Evolutionary conservation across 2,888 invertebrate species (phyloP), one percentile per base, ranked within the genome.

Genomic region (Calameuta idolon): DNA sequence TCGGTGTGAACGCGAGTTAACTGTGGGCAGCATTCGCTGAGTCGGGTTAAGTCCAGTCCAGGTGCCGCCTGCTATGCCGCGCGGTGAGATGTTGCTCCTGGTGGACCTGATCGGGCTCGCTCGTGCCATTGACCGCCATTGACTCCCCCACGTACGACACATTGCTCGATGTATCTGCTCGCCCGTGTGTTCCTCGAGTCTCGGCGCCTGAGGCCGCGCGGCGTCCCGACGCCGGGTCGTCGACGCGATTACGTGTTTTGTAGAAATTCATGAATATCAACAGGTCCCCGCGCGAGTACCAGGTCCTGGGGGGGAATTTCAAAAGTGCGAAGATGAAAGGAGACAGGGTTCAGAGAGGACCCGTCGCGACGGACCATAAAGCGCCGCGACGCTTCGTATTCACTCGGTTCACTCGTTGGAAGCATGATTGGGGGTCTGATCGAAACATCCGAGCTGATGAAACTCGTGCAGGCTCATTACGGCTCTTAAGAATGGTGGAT

Each of bases 41-140:
- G 84, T 79, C 83, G 85, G 85, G 87, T 84, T 84, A 81, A 85
- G 85, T 87, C 87, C 85, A 84, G 85, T 86, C 87, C 85, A 85
- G 86, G 88, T 86, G 87, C 85, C 84, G 83, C 84, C 86, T 83
- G 87, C 87, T 86, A 86, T 82, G 86, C 84, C 86, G 86, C 83
- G 82, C 85, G 86, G 87, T 85, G 87, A 88, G 87, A 88, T 85
- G 87, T 86, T 86, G 88, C 88, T 87, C 83, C 86, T 79, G 85
- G 85, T 86, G 87, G 87, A 89, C 87, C 88, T 87, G 89, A 89
- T 90, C 90, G 86, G 84, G 85, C 87, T 85, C 86, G 86, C 89
- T 89, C 90, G 90, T 90, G 90, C 90, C 91, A 90, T 90, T 91
- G 90, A 91, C 90, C 90, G 90, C 90, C 89, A 90, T 89, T 89